Percentiles rank a stretch among this genome's conserved stretches.
Conservation (phyloP, 2,113 vertebrate species). For the Vireo altiloquus region DNA sequence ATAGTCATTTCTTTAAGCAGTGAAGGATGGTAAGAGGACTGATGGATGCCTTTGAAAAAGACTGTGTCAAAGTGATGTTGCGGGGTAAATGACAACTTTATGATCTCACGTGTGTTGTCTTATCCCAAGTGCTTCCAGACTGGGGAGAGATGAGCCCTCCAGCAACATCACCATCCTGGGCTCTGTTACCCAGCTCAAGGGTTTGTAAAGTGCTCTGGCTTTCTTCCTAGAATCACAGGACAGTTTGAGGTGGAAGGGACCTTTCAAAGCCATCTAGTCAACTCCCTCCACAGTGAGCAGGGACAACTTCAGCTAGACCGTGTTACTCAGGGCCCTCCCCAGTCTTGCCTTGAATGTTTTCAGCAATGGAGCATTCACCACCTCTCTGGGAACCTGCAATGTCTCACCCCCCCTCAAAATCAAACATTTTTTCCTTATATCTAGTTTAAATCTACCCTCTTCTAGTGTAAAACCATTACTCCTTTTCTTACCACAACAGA, state of each 20-base stretch:
- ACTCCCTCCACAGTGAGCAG: not conserved
- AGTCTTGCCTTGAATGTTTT: not conserved
- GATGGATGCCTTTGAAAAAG: not conserved
- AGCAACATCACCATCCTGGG: not conserved
- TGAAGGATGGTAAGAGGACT: not conserved
- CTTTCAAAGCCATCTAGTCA: not conserved
- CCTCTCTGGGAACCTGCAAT: not conserved
- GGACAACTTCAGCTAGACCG: not conserved
- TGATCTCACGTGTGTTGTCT: not conserved
- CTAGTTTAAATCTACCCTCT: not conserved
- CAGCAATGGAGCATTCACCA: not conserved
- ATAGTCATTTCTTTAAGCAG: not conserved
- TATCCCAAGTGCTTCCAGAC: not conserved
- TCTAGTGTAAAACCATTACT: not conserved
- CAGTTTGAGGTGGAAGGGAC: not conserved
- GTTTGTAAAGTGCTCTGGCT: not conserved
- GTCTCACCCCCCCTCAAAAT: not conserved
- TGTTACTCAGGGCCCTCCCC: not conserved
- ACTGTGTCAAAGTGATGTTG: not conserved
- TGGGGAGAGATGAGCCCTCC: not conserved
- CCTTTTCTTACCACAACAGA: not conserved
- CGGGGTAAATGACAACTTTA: accelerated
- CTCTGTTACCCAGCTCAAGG: not conserved
- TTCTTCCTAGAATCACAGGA: not conserved
- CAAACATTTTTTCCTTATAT: not conserved